A percentile compares a stretch with the other conserved stretches of the same genome.
Evolutionary conservation across 2,797 vertebrate genomes (phyloP).

Genomic region (Argentina silus): DNA sequence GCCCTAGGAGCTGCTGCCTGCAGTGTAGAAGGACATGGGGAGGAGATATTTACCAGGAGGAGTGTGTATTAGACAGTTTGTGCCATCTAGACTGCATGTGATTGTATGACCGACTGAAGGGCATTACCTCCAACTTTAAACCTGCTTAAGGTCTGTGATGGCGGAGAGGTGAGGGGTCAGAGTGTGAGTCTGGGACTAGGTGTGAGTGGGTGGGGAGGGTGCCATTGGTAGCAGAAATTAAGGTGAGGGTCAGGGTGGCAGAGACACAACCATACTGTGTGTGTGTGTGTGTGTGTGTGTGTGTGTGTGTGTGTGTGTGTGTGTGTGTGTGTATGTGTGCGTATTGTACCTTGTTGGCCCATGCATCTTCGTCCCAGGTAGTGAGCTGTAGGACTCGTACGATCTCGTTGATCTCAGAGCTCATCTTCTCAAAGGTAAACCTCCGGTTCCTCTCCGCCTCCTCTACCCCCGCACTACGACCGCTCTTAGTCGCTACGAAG

Average conservation of each 20-base stretch:
- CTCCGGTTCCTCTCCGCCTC: slow-evolving; percentile 95
- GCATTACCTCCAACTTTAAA: too few relatives aligned
- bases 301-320: slow-evolving; percentile 7
- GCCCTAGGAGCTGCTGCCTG: slow-evolving; percentile 42
- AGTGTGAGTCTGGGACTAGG: background rate
- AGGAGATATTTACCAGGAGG: background rate
- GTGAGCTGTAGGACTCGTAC: slow-evolving; percentile 96
- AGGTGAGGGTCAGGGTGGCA: background rate
- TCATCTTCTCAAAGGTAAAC: slow-evolving; percentile 98
- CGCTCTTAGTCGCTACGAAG: slow-evolving; percentile 95
- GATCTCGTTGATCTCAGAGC: slow-evolving; percentile 94
- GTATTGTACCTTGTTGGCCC: slow-evolving; percentile 91
- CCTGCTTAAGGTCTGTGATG: too few relatives aligned
- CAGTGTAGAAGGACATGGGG: slow-evolving; percentile 36
- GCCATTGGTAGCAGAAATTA: background rate
- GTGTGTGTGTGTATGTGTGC: background rate
- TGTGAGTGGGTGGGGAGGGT: slow-evolving; percentile 21
- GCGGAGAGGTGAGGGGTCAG: background rate
- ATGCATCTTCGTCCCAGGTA: slow-evolving; percentile 98
- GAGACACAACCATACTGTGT: slow-evolving; percentile 1
- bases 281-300: slow-evolving; percentile 8
- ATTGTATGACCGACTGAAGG: too few relatives aligned
- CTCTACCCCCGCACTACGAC: slow-evolving; percentile 90
- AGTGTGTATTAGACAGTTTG: too few relatives aligned
- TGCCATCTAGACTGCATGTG: too few relatives aligned